These are phyloP conservation scores for Orussus abietinus DNA, from an alignment of 1,140 invertebrate species.

Conservation along the genomic window DNA sequence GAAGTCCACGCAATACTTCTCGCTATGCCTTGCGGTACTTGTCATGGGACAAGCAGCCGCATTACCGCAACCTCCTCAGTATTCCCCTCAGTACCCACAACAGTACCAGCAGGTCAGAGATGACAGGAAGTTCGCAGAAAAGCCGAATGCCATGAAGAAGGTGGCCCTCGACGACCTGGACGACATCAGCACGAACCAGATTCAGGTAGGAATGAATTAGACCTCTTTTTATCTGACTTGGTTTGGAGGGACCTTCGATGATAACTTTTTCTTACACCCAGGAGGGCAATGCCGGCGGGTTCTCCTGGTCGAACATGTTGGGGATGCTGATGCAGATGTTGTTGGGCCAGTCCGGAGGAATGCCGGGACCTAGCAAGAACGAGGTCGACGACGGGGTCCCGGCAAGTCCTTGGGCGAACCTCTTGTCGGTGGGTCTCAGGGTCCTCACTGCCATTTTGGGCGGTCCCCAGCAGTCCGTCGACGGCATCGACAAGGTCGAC, in stretches of 20 bases:
- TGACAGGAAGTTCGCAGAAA: conserved; percentile 78
- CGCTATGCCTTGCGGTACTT: conserved; percentile 41
- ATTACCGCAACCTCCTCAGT: conserved; percentile 42
- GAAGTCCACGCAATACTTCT: conserved; percentile 39
- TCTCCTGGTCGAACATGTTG: conserved; percentile 82
- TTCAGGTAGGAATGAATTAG: conserved; percentile 52
- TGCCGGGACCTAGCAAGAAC: conserved; percentile 73
- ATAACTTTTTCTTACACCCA: conserved; percentile 33
- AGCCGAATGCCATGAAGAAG: conserved; percentile 83
- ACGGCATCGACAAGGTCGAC: conserved; percentile 86
- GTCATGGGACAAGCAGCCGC: conserved; percentile 43
- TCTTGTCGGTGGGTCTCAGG: conserved; percentile 75
- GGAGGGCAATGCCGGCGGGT: conserved; percentile 61
- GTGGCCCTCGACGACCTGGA: conserved; percentile 76
- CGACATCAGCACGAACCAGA: conserved; percentile 75
- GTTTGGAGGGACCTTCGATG: not conserved
- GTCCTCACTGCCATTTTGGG: conserved; percentile 79
- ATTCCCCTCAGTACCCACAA: conserved; percentile 36
- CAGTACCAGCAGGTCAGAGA: conserved; percentile 51
- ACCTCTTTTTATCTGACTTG: conserved; percentile 25
- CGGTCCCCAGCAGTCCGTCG: conserved; percentile 62
- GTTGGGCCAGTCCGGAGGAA: conserved; percentile 59
- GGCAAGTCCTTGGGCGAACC: conserved; percentile 78
- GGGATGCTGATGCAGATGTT: conserved; percentile 84
- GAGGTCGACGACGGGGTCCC: conserved; percentile 65